These are phyloP conservation scores for Lamprologus ornatipinnis DNA, from an alignment of 2,113 vertebrate genomes.

Conservation along the genomic window DNA sequence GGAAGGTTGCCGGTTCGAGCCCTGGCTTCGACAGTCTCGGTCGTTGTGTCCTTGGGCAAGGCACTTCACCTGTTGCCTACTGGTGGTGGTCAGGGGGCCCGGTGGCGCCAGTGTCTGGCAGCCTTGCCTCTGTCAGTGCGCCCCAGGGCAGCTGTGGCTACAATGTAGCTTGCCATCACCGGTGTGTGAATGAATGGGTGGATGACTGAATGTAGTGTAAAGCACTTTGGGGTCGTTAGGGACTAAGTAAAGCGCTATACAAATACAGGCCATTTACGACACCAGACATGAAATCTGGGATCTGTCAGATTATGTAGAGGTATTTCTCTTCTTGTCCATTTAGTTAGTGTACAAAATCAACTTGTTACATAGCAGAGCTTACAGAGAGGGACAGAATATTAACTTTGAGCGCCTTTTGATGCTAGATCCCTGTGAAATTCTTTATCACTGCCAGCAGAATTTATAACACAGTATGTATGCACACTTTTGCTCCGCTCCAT, in stretches of 20 bases:
- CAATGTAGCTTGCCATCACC: background rate
- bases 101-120: accelerated
- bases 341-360: background rate
- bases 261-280: background rate
- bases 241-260: background rate
- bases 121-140: accelerated
- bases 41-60: background rate
- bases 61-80: background rate
- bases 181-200: background rate
- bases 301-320: background rate
- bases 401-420: background rate
- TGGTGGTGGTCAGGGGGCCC: background rate
- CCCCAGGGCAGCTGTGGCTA: background rate
- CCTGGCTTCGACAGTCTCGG: accelerated
- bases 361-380: background rate
- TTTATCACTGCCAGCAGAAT: background rate
- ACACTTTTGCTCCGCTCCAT: background rate
- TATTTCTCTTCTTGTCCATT: background rate
- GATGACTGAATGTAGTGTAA: background rate
- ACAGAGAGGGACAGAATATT: background rate
- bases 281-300: background rate
- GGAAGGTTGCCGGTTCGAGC: background rate
- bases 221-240: background rate
- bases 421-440: background rate
- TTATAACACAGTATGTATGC: background rate